Conservation (phyloP, 2,888 invertebrate species). For the Serripes groenlandicus region DNA sequence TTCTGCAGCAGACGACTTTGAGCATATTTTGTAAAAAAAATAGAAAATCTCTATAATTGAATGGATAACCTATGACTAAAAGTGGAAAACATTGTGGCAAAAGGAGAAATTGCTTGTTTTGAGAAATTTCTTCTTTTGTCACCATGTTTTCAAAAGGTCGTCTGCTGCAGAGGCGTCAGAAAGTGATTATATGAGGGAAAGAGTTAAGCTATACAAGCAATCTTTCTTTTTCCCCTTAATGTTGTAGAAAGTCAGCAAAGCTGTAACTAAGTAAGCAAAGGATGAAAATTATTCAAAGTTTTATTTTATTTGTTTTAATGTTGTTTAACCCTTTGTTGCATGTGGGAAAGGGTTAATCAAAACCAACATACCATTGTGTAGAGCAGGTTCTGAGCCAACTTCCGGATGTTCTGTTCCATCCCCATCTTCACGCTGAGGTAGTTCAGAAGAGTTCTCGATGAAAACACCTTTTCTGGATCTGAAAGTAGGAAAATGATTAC, state of each 20-base stretch:
- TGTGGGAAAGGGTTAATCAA: not conserved
- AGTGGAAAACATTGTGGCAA: not conserved
- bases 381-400: slow-evolving; percentile 43
- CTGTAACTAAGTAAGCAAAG: not conserved
- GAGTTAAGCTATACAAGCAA: not conserved
- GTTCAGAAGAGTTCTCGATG: slow-evolving; percentile 62
- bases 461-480: slow-evolving; percentile 70
- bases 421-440: slow-evolving; percentile 79
- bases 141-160: not conserved
- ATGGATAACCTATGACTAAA: no score
- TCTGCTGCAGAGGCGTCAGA: not conserved
- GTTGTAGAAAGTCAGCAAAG: not conserved
- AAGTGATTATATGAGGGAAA: not conserved
- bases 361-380: slow-evolving; percentile 1
- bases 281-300: no score
- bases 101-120: not conserved
- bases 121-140: not conserved
- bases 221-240: not conserved
- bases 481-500: slow-evolving; percentile 20
- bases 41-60: no score
- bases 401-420: slow-evolving; percentile 82
- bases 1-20: no score
- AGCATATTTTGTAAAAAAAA: no score
- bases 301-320: no score
- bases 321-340: no score